Base-by-base conservation (phyloP, 2,113 vertebrate genomes). In the Laterallus jamaicensis region DNA sequence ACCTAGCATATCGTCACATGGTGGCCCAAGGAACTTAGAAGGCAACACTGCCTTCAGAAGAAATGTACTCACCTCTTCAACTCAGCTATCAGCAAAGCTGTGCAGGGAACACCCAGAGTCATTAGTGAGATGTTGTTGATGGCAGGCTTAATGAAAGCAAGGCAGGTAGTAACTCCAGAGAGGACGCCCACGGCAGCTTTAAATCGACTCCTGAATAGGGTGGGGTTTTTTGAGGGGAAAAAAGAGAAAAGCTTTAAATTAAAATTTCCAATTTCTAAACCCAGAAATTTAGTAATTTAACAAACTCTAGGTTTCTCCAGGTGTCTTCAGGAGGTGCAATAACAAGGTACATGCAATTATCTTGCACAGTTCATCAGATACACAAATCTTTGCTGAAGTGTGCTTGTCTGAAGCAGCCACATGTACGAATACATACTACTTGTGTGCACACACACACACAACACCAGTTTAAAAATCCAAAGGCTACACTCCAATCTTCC, bases 91-190 rank as follows among this genome's bases (percentile, higher is more conserved):
- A 99, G 99, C 82, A 99, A 97, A 5, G 78, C 98, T 0, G 98
- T 99, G 91, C 99, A 99, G 26, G 99, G 99, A 95, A 99, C 98
- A 26, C 99, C 99, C 78, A 99, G 96, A 1, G 98, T 98, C 99
- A 99, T 99, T 52, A 99, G 97, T 0, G 99, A 99, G 97, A 99
- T 98, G 39, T 98, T 99, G 97, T 99, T 99, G 96, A 99, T 98
- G 39, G 99, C 98, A 4, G 99, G 99, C 77, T 99, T 99, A 63
- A 99, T 98, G 80, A 99, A 99, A 5, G 99, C 99, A 47, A 99
- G 97, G 32, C 98, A 98, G 1, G 99, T 99, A 49, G 99, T 99
- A 89, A 99, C 97, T 37, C 99, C 99, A 50, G 99, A 99, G 70
- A 99, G 97, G 80, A 99, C 97, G 49, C 98, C 99, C 12, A 99